Base-by-base conservation (phyloP, 2,797 vertebrate genomes). In the Danio kyathit region DNA sequence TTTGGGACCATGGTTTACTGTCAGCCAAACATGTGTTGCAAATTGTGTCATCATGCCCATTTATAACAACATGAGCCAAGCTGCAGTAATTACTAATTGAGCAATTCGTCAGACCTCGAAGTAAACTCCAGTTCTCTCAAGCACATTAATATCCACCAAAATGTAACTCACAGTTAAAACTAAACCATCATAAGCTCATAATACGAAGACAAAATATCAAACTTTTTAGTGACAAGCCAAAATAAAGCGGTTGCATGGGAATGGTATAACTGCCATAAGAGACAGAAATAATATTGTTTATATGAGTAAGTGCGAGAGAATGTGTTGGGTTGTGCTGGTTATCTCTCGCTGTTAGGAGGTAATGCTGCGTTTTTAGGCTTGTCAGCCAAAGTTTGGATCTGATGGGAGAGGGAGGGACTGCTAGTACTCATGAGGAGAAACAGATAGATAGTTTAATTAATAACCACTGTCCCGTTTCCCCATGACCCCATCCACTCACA, bases 401-500 rank as follows among this genome's bases (percentile, higher is more conserved):
- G 83, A 86, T 85, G 86, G 80, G 49, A 81, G 59, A 82, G 59
- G 57, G 60, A 48, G 64, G 63, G 57, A 85, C 76, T 84, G 89
- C 76, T 84, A 81, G 75, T 66, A 44, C 85, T 81, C 82, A 88
- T 87, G 81, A 82, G 84, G 87, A 87, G 90, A 88, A 88, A 90
- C 88, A 80, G 78, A 79, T 81, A 80, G 88, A 91, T 88, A 92
- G 94, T 90, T 95, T 95, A 95, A 95, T 95, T 94, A 95, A 95
- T 95, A 95, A 95, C 94, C 89, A 94, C 90, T 84, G 89, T 80
- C 89, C 92, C 84, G 85, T 92, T 91, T 91, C 91, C 88, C 89
- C 86, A 89, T 92, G 91, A 93, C 91, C 92, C 90, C 86, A 82
- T 81, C 84, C 85, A 67, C 87, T 90, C 85, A 86, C 87, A 89